Evolutionary conservation across 2,797 vertebrate genomes (phyloP).

Genomic region (Periparus ater): DNA sequence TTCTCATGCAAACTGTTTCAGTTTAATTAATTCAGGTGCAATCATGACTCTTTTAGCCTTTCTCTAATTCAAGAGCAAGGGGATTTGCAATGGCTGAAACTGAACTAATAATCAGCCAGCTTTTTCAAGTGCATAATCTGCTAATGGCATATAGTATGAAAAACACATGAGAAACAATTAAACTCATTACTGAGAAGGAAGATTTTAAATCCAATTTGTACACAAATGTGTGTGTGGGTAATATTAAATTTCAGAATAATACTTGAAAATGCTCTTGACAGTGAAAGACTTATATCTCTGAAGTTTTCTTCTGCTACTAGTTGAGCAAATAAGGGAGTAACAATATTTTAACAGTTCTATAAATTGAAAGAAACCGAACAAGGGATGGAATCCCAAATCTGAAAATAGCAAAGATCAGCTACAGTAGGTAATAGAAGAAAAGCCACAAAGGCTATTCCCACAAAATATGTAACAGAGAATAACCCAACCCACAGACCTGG

Average conservation of each 20-base stretch:
- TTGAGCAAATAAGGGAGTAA: background rate
- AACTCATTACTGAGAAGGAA: slow-evolving; percentile 10
- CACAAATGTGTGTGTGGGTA: background rate
- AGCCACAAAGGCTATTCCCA: background rate
- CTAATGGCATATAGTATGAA: background rate
- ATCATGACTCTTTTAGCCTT: slow-evolving; percentile 47
- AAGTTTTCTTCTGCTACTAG: background rate
- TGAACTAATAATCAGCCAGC: slow-evolving; percentile 30
- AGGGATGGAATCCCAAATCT: background rate
- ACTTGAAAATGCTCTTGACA: background rate
- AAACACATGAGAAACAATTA: slow-evolving; percentile 2
- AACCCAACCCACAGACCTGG: background rate
- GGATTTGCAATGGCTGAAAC: background rate
- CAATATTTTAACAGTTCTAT: background rate
- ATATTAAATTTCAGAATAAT: background rate
- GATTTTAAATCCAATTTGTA: background rate
- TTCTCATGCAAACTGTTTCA: slow-evolving; percentile 23
- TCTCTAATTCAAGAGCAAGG: slow-evolving; percentile 38
- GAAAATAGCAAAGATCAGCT: background rate
- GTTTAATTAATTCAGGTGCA: slow-evolving; percentile 65
- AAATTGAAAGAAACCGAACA: background rate
- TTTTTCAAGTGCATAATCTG: background rate
- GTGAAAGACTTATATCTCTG: background rate
- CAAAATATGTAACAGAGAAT: background rate
- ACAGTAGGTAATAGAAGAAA: background rate